Evolutionary conservation across 2,888 invertebrate genomes (phyloP), one percentile per base, ranked within the genome.

Genomic region (Eulithis testata): DNA sequence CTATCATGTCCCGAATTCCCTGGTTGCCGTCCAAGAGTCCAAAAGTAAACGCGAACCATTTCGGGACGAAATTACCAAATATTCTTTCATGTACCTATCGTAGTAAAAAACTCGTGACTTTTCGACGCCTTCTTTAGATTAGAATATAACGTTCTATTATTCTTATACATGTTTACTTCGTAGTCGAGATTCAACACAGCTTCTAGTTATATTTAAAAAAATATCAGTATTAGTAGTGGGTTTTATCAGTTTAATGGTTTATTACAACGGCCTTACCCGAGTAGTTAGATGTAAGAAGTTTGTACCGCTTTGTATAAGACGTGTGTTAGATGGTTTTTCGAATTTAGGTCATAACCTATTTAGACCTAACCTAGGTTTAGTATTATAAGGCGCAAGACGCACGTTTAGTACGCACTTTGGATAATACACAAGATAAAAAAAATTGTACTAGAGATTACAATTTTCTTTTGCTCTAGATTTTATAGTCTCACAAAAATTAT

Each of bases 91-190:
- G 72, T 75, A n/a, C n/a, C n/a, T n/a, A 59, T 58, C 43, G 43
- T 55, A 56, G 31, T 45, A 57, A 55, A 40, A 79, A 81, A 81
- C 80, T 75, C 81, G 80, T 81, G 82, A 81, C 82, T 81, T 80
- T 76, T 73, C 68, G 70, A 77, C 70, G 80, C 81, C 81, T 82
- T 82, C 66, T 65, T 57, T 66, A 67, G 54, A 74, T 68, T 74
- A 74, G 72, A 69, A 72, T 70, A 61, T 72, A 70, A 69, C 60
- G 69, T 75, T 75, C 66, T 71, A 69, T 67, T 74, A 63, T 74
- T 71, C 70, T 69, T 78, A 76, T 72, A 75, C 62, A 53, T 73
- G 70, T 70, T 68, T 71, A 70, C 60, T 68, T 75, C 69, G 51
- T 69, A 65, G 68, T 69, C 55, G 66, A 67, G 56, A 63, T 43